A percentile compares a stretch with the other conserved stretches of the same genome.
Evolutionary conservation across 2,797 vertebrate genomes (phyloP).

Genomic region (Siniperca undulata): DNA sequence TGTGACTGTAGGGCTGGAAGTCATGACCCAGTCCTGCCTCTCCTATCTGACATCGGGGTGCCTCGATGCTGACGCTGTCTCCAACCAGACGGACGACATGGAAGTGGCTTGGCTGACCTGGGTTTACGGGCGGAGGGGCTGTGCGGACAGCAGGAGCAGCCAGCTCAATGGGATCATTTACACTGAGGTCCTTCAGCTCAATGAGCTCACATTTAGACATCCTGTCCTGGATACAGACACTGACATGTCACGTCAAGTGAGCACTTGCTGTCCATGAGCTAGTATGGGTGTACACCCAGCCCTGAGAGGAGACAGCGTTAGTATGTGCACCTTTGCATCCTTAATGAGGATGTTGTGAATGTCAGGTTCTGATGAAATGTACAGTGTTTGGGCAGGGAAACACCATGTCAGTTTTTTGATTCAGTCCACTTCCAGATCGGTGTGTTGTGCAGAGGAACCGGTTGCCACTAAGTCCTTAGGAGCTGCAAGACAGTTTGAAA

Average conservation of each 20-base stretch:
- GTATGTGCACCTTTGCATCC: slow-evolving; percentile 16
- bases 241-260: slow-evolving; percentile 54
- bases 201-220: slow-evolving; percentile 93
- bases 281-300: slow-evolving; percentile 4
- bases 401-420: slow-evolving; percentile 7
- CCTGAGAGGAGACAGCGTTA: slow-evolving; percentile 22
- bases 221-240: slow-evolving; percentile 50
- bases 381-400: background rate
- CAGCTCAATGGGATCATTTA: slow-evolving; percentile 85
- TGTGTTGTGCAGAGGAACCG: slow-evolving; percentile 4
- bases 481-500: slow-evolving; percentile 51
- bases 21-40: slow-evolving; percentile 87
- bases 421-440: slow-evolving; percentile 10
- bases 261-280: slow-evolving; percentile 38
- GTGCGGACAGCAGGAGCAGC: slow-evolving; percentile 63
- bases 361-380: slow-evolving; percentile 1
- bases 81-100: slow-evolving; percentile 80
- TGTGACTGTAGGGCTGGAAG: slow-evolving; percentile 90
- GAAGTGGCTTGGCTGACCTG: slow-evolving; percentile 77
- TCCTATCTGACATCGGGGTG: slow-evolving; percentile 57
- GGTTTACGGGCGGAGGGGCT: slow-evolving; percentile 70
- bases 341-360: slow-evolving; percentile 2
- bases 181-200: slow-evolving; percentile 90
- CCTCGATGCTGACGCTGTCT: slow-evolving; percentile 75
- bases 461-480: background rate